Conservation (phyloP, 2,113 vertebrate genomes). For the Campylomormyrus numenius region DNA sequence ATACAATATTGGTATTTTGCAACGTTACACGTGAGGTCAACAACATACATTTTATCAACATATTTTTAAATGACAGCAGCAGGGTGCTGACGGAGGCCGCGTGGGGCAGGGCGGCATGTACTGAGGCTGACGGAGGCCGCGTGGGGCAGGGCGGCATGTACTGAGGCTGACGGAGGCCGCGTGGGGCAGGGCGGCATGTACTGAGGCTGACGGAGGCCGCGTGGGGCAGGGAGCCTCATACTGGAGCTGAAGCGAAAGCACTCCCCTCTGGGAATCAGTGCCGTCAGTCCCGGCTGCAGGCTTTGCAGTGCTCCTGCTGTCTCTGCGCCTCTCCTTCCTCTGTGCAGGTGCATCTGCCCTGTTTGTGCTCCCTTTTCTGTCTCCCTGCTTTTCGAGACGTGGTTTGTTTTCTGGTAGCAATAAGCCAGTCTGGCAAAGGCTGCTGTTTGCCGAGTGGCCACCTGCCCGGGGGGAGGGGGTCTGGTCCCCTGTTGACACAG, state of each 20-base stretch:
- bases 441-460: neutral
- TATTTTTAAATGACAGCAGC: neutral
- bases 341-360: slow-evolving; percentile 3
- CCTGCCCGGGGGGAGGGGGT: neutral
- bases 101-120: neutral
- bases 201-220: neutral
- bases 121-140: neutral
- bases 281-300: neutral
- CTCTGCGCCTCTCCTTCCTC: neutral
- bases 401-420: neutral
- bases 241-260: neutral
- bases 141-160: neutral
- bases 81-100: neutral
- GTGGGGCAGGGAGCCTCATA: neutral
- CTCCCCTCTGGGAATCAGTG: neutral
- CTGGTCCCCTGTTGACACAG: neutral
- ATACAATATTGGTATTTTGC: neutral
- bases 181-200: neutral
- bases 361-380: neutral
- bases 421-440: neutral
- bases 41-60: neutral
- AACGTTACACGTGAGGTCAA: neutral
- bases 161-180: neutral
- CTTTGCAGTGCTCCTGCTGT: neutral
- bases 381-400: neutral